Conservation (phyloP, 2,113 vertebrate genomes). For the Macaca mulatta region DNA sequence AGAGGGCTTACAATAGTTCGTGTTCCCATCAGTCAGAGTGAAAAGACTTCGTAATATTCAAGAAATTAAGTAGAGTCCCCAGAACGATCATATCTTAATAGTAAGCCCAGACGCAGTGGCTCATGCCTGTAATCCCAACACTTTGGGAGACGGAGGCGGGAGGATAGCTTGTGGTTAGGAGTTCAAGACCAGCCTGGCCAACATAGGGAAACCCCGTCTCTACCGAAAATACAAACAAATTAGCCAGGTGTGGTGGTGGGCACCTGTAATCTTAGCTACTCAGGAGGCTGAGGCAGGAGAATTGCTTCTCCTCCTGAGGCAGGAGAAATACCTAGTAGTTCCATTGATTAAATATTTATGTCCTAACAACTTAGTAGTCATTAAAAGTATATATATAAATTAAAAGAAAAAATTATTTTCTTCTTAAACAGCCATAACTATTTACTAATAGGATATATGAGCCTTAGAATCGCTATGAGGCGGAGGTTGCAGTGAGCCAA, state of each 20-base stretch:
- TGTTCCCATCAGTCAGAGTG: neutral
- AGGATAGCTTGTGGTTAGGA: too few relatives aligned
- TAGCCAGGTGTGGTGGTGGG: too few relatives aligned
- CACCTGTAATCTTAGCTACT: too few relatives aligned
- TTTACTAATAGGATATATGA: neutral
- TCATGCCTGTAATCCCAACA: too few relatives aligned
- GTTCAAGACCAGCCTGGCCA: too few relatives aligned
- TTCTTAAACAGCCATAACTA: neutral
- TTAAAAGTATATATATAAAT: neutral
- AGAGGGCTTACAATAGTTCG: neutral
- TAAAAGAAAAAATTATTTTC: conserved; percentile 24
- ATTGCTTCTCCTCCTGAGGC: too few relatives aligned
- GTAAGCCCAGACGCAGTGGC: too few relatives aligned
- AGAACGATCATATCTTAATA: neutral
- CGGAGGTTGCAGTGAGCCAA: too few relatives aligned
- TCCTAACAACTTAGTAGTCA: neutral
- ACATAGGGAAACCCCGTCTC: too few relatives aligned
- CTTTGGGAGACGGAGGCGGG: too few relatives aligned
- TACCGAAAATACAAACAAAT: too few relatives aligned
- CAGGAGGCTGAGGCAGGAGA: too few relatives aligned
- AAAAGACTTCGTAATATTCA: neutral
- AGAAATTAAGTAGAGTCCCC: neutral
- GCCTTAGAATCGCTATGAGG: neutral
- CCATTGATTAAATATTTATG: conserved; percentile 1
- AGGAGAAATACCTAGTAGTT: neutral